These are phyloP conservation scores for Anoplopoma fimbria DNA, from an alignment of 2,113 vertebrate species.

Conservation along the genomic window DNA sequence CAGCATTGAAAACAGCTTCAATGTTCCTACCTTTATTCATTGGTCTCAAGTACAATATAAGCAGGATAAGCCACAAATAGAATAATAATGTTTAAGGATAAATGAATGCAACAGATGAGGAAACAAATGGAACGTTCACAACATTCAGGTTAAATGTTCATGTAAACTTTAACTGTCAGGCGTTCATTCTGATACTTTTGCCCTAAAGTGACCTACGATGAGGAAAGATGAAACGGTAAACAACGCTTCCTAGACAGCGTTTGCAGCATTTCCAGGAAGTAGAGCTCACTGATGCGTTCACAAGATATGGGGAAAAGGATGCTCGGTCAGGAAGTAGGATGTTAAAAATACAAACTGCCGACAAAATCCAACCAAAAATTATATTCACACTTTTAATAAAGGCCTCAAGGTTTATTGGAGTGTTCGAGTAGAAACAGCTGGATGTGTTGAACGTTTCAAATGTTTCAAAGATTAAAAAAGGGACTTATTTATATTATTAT, in stretches of 20 bases:
- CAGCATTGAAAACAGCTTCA: background rate
- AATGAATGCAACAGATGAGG: background rate
- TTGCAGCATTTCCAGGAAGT: background rate
- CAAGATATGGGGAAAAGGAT: background rate
- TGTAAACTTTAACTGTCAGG: background rate
- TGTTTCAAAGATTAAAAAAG: background rate
- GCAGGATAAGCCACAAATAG: background rate
- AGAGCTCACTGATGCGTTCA: background rate
- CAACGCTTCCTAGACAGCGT: background rate
- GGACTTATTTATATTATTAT: background rate
- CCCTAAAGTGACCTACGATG: background rate
- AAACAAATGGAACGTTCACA: background rate
- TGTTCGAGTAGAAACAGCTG: constrained; percentile 3
- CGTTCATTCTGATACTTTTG: background rate
- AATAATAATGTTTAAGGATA: background rate
- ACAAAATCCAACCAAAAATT: background rate
- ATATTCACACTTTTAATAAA: background rate
- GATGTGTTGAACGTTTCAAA: background rate
- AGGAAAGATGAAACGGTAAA: background rate
- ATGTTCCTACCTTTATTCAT: background rate
- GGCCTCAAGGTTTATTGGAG: constrained; percentile 9
- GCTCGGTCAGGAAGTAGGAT: background rate
- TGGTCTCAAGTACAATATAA: background rate
- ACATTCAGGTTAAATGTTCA: background rate
- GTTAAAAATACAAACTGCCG: background rate